These are phyloP conservation scores for Drosophila tripunctata DNA, from an alignment of 2,888 invertebrate genomes.

Conservation along the genomic window DNA sequence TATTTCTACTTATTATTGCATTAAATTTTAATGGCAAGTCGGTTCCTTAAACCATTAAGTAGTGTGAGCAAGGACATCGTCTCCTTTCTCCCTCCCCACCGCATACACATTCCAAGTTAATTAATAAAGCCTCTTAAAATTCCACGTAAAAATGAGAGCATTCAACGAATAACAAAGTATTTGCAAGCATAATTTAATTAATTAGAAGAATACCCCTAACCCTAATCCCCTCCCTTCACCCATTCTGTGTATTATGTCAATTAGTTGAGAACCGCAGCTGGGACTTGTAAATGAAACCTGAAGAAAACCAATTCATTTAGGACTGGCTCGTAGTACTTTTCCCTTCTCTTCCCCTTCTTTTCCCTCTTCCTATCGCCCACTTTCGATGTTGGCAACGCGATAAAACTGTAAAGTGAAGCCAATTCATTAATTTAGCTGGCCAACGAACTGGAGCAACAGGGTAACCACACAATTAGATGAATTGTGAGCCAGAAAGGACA, in stretches of 20 bases:
- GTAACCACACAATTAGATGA: constrained; percentile 48
- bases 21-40: constrained; percentile 16
- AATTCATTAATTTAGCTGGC: constrained; percentile 48
- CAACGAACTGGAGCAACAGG: constrained; percentile 44
- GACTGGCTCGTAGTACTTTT: constrained; percentile 7
- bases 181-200: constrained; percentile 58
- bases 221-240: background rate
- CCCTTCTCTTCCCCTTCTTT: background rate
- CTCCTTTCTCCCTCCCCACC: background rate
- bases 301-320: constrained; percentile 21
- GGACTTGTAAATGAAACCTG: constrained; percentile 23
- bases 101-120: constrained; percentile 26
- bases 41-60: background rate
- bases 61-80: background rate
- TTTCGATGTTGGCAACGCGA: constrained; percentile 30
- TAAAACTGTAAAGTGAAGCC: constrained; percentile 55
- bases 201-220: constrained; percentile 34
- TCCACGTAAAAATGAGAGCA: constrained; percentile 24
- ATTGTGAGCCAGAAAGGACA: constrained; percentile 5
- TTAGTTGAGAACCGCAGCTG: constrained; percentile 46
- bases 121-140: constrained; percentile 49
- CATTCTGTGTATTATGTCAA: constrained; percentile 35
- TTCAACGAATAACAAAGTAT: constrained; percentile 17
- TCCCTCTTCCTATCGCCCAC: background rate
- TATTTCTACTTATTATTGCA: background rate